Evolutionary conservation across 1,140 invertebrate genomes (phyloP), one percentile per base, ranked within the genome.

Genomic region (Adoxophyes honmai): DNA sequence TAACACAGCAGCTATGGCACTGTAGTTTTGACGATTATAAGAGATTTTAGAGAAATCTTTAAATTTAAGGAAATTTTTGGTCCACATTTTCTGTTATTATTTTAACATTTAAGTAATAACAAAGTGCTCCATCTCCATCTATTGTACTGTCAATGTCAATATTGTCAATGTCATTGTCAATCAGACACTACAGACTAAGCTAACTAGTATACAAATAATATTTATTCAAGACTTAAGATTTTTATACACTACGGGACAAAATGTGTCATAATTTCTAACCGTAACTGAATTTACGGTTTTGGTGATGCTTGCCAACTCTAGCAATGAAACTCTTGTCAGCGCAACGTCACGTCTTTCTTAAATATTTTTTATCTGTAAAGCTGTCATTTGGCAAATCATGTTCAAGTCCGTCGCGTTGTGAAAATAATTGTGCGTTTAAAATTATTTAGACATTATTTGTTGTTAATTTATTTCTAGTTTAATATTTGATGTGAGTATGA

Each of bases 1-100:
- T 65, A 88, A 60, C 51, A 88, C 66, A 48, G 75, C 72, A 36
- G 78, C 70, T 33, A 88, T 79, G 13, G 71, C 62, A 52, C 75
- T 81, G 34, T 77, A 81, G 16, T 73, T 75, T 57, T 57, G 75
- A 51, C 37, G 10, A 54, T 14, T 37, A 14, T 55, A 13, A 44
- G 34, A 52, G 34, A 48, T 15, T 57, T 59, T 58, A 35, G 55
- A 37, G 48, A 55, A 59, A 34, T 52, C 36, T 52, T 39, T 67
- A 13, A 71, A 34, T 48, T 54, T 64, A 35, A 42, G 59, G 14
- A 52, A 6, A 59, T 62, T 68, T 60, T 59, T 66, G 55, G 48
- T 62, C 55, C 63, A 62, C 70, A 73, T 78, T 54, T 64, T 67
- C 21, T 57, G 34, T 66, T 37, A 60, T 35, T 36, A 11, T 37